Percentiles rank a stretch among this genome's conserved stretches.
Evolutionary conservation across 2,113 vertebrate species (phyloP).

Genomic region (Ploceus nigricollis): DNA sequence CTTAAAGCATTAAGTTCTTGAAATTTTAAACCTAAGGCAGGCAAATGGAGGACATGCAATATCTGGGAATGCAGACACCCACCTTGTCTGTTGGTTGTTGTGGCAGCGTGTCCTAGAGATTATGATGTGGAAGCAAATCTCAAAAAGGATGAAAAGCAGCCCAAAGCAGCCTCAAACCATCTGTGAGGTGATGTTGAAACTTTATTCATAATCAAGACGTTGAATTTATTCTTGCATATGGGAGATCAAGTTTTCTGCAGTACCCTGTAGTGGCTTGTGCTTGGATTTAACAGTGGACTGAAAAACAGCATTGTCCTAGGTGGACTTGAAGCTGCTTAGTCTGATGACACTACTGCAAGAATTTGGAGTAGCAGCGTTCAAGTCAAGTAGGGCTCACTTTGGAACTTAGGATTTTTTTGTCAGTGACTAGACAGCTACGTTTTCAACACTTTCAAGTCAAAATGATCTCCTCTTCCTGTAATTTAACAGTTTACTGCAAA

Average conservation of each 20-base stretch:
- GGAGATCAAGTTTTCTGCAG: not conserved
- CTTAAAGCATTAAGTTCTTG: not conserved
- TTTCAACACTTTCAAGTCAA: not conserved
- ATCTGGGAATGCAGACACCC: not conserved
- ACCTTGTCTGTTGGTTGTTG: not conserved
- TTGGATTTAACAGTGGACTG: not conserved
- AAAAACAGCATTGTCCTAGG: not conserved
- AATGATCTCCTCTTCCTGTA: not conserved
- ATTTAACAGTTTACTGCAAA: not conserved
- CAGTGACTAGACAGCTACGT: not conserved
- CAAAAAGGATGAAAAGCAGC: not conserved
- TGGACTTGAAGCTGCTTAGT: not conserved
- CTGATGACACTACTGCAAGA: not conserved
- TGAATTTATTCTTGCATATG: not conserved
- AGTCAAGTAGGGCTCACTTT: not conserved
- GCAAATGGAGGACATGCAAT: fast-evolving
- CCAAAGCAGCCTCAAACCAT: not conserved
- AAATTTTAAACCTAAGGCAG: not conserved
- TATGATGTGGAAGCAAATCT: not conserved
- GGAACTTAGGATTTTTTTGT: not conserved
- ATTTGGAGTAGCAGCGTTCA: not conserved
- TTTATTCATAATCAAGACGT: not conserved
- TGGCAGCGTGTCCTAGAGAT: not conserved
- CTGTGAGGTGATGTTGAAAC: not conserved
- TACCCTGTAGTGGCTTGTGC: fast-evolving